Evolutionary conservation across 1,140 invertebrate genomes (phyloP), one percentile per base, ranked within the genome.

Genomic region (Drosophila truncata): DNA sequence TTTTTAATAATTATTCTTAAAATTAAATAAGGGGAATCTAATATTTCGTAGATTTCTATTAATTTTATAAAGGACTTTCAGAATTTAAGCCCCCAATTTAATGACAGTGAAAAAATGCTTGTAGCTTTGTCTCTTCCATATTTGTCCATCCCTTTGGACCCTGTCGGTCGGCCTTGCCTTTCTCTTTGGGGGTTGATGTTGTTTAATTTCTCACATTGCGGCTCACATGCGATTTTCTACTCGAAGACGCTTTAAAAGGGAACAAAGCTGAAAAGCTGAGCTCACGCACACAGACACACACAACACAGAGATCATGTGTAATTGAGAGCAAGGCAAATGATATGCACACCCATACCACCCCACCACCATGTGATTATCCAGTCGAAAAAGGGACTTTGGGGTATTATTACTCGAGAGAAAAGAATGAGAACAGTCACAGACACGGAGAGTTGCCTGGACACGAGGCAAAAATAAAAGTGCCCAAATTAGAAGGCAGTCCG

Each of bases 131-230:
- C 33, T 46, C n/a, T 49, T 50, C 8, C 41, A 47, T 44, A 64
- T 73, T 46, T 73, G 50, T 73, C 41, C 47, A 63, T 74, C 37
- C 70, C 58, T 23, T 55, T 39, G 33, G 35, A 49, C 58, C 33
- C 8, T 9, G 10, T 8, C n/a, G 47, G 20, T 50, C 47, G 47
- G 33, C 49, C 46, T 46, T 55, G 62, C 49, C 13, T 58, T n/a
- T 29, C 46, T 37, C 73, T 77, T 67, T 31, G 73, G 63, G 71
- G 73, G 62, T 73, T 71, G 86, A 78, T 82, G 72, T 62, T 80
- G 69, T 82, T 80, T 80, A 87, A 83, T 87, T 86, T 71, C 83
- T 55, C 70, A 61, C 64, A 85, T 23, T 81, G 64, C 33, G 71
- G 31, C 70, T 61, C 80, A 83, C 67, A 83, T 78, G 61, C 63